Evolutionary conservation across 2,888 invertebrate species (phyloP).

Genomic region (Synanthedon tipuliformis): DNA sequence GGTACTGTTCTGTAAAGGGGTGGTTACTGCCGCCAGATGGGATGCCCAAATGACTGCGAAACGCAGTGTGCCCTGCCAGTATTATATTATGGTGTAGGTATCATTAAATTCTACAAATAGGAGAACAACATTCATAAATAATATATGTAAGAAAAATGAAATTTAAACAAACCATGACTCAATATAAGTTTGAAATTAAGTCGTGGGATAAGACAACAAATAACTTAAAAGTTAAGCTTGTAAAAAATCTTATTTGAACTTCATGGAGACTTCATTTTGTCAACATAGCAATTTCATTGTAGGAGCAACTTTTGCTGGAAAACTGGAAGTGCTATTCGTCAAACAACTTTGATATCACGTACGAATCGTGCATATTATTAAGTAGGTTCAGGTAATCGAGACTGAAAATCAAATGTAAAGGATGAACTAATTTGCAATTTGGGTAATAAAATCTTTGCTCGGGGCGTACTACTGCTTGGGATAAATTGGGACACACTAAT

Average conservation of each 20-base stretch:
- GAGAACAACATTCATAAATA: too few species aligned
- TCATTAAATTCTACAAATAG: too few species aligned
- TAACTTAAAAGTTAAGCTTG: slow-evolving; percentile 4
- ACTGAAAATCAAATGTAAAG: slow-evolving; percentile 33
- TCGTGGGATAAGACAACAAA: background rate
- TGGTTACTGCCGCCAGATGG: too few species aligned
- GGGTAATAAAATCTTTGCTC: slow-evolving; percentile 52
- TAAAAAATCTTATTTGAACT: slow-evolving; percentile 31
- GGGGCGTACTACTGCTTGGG: slow-evolving; percentile 31
- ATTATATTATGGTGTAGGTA: too few species aligned
- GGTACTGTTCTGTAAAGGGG: too few species aligned
- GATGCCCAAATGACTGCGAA: too few species aligned
- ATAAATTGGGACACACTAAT: slow-evolving; percentile 46
- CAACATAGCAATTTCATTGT: slow-evolving; percentile 23
- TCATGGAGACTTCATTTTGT: slow-evolving; percentile 18
- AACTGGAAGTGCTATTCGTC: slow-evolving; percentile 33
- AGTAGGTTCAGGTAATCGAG: slow-evolving; percentile 33
- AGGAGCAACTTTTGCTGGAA: slow-evolving; percentile 23
- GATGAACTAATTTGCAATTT: slow-evolving; percentile 53
- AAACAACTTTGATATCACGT: slow-evolving; percentile 31
- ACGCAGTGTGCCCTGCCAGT: too few species aligned
- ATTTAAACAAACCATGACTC: too few species aligned
- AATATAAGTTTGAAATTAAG: too few species aligned
- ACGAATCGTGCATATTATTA: slow-evolving; percentile 24
- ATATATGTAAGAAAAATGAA: too few species aligned